These are phyloP conservation scores for Parauchenoglanis punctatus DNA, from an alignment of 2,797 vertebrate genomes.

Conservation along the genomic window DNA sequence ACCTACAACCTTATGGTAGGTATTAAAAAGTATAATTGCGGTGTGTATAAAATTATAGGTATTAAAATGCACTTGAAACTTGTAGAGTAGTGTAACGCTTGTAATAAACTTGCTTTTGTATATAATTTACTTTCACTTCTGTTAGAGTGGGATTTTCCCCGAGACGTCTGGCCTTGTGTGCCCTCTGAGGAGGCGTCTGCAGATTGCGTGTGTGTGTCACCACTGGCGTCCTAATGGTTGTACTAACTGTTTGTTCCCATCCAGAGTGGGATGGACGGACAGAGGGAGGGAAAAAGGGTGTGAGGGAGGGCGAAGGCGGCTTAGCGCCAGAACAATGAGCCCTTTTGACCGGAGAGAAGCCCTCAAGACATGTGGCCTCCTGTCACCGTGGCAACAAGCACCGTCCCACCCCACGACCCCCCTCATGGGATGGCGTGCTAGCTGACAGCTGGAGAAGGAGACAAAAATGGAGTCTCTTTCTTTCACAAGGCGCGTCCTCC, in stretches of 20 bases:
- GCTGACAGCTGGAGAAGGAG: conserved; percentile 79
- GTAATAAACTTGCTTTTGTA: background rate
- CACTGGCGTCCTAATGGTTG: conserved; percentile 48
- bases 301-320: conserved; percentile 75
- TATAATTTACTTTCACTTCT: background rate
- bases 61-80: background rate
- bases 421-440: conserved; percentile 72
- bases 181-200: conserved; percentile 5
- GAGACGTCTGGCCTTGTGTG: conserved; percentile 38
- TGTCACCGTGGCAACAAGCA: conserved; percentile 81
- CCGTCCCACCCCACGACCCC: conserved; percentile 38
- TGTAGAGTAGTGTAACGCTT: background rate
- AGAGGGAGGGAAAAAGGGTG: conserved; percentile 46
- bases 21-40: background rate
- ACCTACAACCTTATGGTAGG: background rate
- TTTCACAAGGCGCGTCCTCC: conserved; percentile 62
- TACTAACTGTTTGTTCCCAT: conserved; percentile 54
- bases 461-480: conserved; percentile 77
- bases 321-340: conserved; percentile 82
- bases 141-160: conserved; percentile 5
- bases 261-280: conserved; percentile 33
- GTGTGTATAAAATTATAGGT: background rate
- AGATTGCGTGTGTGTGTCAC: conserved; percentile 30
- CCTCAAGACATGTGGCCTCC: conserved; percentile 85
- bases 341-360: conserved; percentile 82